A percentile compares a stretch with the other conserved stretches of the same genome.
Evolutionary conservation across 2,113 vertebrate species (phyloP).

Genomic region (Riparia riparia): DNA sequence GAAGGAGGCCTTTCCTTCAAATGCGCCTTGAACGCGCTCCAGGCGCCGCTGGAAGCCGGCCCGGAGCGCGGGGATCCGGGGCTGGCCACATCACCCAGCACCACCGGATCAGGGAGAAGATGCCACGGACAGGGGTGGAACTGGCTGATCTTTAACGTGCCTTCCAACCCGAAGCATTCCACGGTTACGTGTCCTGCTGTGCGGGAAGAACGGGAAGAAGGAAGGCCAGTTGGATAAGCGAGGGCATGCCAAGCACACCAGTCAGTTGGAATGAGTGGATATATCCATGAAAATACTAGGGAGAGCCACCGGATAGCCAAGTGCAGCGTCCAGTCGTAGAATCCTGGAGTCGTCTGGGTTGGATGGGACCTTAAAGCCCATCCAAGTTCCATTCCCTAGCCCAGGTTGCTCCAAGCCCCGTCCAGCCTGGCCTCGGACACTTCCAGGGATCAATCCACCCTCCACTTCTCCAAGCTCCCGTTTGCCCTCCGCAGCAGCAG

Average conservation of each 20-base stretch:
- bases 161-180: background rate
- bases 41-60: accelerated
- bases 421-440: background rate
- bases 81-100: background rate
- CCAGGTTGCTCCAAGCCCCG: background rate
- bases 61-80: accelerated
- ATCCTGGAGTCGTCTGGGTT: background rate
- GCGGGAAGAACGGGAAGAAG: accelerated
- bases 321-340: accelerated
- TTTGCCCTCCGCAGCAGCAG: background rate
- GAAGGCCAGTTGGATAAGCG: background rate
- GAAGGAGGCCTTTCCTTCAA: background rate
- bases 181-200: accelerated
- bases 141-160: background rate
- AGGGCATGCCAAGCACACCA: background rate
- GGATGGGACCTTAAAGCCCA: background rate
- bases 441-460: background rate
- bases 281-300: accelerated
- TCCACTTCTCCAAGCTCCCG: background rate
- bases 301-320: accelerated
- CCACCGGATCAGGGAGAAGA: background rate
- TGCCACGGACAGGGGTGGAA: background rate
- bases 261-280: background rate
- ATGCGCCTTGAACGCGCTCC: accelerated
- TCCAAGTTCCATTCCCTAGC: background rate